Evolutionary conservation across 2,113 vertebrate species (phyloP).

Genomic region (Alethe diademata): DNA sequence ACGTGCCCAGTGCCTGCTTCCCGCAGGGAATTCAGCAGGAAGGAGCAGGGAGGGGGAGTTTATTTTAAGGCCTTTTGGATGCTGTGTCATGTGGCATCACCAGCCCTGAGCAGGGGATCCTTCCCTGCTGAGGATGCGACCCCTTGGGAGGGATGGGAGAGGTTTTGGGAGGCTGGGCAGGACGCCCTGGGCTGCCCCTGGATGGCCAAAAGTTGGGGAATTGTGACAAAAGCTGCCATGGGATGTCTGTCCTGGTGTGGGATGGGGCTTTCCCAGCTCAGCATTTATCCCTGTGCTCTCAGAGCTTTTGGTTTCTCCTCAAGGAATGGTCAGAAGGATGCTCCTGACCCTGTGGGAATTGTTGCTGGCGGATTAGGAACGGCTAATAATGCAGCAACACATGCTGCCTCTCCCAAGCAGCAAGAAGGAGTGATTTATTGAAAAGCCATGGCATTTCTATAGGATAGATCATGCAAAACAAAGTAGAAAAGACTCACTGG

Average conservation of each 20-base stretch:
- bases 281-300: no score
- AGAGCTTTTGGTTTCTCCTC: no score
- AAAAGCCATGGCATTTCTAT: no score
- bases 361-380: no score
- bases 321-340: not conserved
- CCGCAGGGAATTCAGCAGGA: not conserved
- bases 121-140: not conserved
- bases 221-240: accelerated
- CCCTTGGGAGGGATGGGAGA: accelerated
- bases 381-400: no score
- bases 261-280: not conserved
- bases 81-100: not conserved
- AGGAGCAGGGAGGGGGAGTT: not conserved
- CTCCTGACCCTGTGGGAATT: not conserved
- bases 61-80: not conserved
- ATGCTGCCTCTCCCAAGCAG: no score
- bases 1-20: not conserved
- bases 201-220: not conserved
- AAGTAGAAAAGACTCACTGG: no score
- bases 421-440: no score
- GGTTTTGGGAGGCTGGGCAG: accelerated
- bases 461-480: no score
- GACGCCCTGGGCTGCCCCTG: accelerated
- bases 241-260: not conserved
- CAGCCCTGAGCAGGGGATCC: not conserved